Conservation (phyloP, 2,888 invertebrate genomes). For the Phanerotoma sp. region DNA sequence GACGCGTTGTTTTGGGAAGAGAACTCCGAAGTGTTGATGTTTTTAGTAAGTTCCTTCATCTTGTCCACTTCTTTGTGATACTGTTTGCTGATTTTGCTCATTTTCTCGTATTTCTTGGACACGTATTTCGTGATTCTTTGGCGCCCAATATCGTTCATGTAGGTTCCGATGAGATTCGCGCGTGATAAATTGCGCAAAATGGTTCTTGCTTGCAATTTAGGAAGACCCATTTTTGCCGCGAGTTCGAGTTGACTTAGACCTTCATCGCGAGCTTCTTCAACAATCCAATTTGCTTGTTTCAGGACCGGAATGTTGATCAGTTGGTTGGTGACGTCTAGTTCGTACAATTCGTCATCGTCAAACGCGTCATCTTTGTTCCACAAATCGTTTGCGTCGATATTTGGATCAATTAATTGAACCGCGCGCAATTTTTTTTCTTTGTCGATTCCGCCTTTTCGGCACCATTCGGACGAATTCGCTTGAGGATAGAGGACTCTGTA, state of each 20-base stretch:
- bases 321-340: slow-evolving; percentile 44
- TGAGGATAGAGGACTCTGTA: slow-evolving; percentile 64
- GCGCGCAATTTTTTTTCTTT: slow-evolving; percentile 60
- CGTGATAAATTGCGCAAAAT: slow-evolving; percentile 58
- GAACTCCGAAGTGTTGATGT: slow-evolving; percentile 20
- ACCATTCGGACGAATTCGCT: slow-evolving; percentile 60
- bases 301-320: slow-evolving; percentile 46
- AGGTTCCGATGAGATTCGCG: slow-evolving; percentile 56
- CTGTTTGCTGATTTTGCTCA: slow-evolving; percentile 46
- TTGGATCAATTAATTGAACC: slow-evolving; percentile 63
- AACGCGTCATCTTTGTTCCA: slow-evolving; percentile 58
- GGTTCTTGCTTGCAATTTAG: slow-evolving; percentile 58
- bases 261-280: slow-evolving; percentile 59
- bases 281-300: slow-evolving; percentile 60
- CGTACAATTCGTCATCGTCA: slow-evolving; percentile 53
- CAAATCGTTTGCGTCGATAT: slow-evolving; percentile 59
- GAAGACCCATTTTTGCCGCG: slow-evolving; percentile 54
- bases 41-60: slow-evolving; percentile 48
- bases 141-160: slow-evolving; percentile 62
- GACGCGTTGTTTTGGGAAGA: background rate
- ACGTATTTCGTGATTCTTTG: slow-evolving; percentile 60
- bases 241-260: slow-evolving; percentile 60
- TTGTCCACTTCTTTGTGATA: slow-evolving; percentile 48
- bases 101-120: slow-evolving; percentile 48
- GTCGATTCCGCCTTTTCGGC: slow-evolving; percentile 54